Conservation (phyloP, 1,140 invertebrate genomes). For the Anoplophora glabripennis region DNA sequence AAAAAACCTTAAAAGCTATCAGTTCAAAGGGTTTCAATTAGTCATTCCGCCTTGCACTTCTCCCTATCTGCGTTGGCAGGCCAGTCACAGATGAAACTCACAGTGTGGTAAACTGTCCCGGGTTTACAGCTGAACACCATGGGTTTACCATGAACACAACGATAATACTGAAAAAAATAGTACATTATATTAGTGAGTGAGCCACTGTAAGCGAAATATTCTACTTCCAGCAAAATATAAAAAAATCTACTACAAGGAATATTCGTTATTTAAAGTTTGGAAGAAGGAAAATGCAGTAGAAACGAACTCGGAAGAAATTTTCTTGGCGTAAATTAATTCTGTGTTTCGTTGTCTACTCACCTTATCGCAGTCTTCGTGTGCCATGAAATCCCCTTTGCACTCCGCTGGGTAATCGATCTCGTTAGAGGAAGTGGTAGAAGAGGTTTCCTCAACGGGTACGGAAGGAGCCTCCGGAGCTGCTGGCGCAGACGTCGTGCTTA, state of each 20-base stretch:
- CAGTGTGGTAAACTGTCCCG: conserved; percentile 71
- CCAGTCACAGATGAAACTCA: conserved; percentile 73
- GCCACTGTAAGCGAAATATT: no score
- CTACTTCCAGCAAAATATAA: no score
- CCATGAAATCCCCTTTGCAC: conserved; percentile 58
- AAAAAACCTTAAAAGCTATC: no score
- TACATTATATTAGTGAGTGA: no score
- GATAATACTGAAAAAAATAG: conserved; percentile 65
- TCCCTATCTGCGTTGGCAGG: conserved; percentile 65
- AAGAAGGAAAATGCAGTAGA: no score
- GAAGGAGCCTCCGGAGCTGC: conserved; percentile 1
- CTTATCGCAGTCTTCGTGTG: conserved; percentile 63
- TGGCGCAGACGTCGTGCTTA: conserved; percentile 25
- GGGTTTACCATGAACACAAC: conserved; percentile 72
- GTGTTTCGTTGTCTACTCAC: conserved; percentile 45
- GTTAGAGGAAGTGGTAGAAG: conserved; percentile 18
- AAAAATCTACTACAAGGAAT: no score
- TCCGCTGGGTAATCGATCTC: conserved; percentile 32
- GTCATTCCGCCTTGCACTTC: conserved; percentile 49
- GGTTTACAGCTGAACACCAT: conserved; percentile 68
- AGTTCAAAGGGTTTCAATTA: no score
- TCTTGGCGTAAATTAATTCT: no score
- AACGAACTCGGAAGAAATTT: no score
- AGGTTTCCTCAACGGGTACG: background rate
- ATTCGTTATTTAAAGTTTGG: no score